Percentiles rank a stretch among this genome's conserved stretches.
These are phyloP conservation scores for Ormia ochracea DNA, from an alignment of 2,888 invertebrate species.

Conservation along the genomic window DNA sequence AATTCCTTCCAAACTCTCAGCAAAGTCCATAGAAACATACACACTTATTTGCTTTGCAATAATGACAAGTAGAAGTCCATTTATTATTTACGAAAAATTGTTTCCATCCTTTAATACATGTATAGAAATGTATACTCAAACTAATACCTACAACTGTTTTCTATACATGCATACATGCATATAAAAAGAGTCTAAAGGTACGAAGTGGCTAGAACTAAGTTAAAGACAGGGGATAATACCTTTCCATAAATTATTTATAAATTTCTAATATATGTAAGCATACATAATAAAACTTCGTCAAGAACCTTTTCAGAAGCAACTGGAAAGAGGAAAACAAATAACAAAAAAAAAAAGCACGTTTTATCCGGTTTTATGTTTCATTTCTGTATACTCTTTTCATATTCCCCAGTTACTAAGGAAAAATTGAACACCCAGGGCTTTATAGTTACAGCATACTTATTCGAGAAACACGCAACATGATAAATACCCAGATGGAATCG, in stretches of 20 bases:
- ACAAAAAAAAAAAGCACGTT: background rate
- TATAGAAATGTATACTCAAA: no score
- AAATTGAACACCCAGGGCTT: conserved; percentile 35
- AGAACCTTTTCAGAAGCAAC: conserved; percentile 33
- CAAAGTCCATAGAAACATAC: background rate
- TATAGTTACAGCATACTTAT: conserved; percentile 21
- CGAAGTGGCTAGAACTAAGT: background rate
- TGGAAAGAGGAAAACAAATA: background rate
- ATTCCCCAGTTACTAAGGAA: conserved; percentile 42
- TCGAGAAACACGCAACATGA: conserved; percentile 42
- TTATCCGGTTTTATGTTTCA: conserved; percentile 41
- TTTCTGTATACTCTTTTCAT: conserved; percentile 2
- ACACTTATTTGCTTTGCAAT: background rate
- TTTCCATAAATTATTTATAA: conserved; percentile 41
- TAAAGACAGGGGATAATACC: conserved; percentile 24
- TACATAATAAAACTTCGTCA: conserved; percentile 13
- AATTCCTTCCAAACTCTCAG: background rate
- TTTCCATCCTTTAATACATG: background rate
- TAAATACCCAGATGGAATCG: conserved; percentile 43
- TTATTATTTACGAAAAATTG: background rate
- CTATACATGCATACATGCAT: background rate
- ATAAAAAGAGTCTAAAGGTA: background rate
- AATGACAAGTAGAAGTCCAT: conserved; percentile 9
- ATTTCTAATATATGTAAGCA: background rate
- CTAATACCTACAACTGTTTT: no score